These are phyloP conservation scores for Malurus alboscapulatus DNA, from an alignment of 2,113 vertebrate genomes.

Conservation along the genomic window DNA sequence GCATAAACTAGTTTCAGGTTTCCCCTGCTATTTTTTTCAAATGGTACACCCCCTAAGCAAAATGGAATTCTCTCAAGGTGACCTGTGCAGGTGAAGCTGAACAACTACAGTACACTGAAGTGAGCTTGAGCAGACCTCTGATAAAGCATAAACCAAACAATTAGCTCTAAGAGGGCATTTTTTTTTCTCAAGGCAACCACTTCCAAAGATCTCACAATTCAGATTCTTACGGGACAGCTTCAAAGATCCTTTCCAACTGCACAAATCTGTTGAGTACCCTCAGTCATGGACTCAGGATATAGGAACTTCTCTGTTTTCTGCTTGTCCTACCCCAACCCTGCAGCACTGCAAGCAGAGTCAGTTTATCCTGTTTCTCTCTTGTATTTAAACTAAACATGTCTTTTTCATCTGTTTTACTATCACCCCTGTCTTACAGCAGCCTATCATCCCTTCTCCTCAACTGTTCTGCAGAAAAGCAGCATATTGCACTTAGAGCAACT, in stretches of 20 bases:
- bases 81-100: background rate
- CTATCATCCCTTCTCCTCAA: background rate
- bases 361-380: background rate
- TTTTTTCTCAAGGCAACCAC: background rate
- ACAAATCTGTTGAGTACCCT: background rate
- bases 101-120: background rate
- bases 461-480: background rate
- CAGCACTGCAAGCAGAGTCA: background rate
- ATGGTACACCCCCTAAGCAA: background rate
- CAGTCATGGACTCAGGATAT: background rate
- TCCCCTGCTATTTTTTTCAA: background rate
- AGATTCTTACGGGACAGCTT: background rate
- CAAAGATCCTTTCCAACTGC: background rate
- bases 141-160: background rate
- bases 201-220: background rate
- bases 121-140: background rate
- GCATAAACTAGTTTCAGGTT: background rate
- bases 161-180: background rate
- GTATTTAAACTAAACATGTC: background rate
- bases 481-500: background rate
- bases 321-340: background rate
- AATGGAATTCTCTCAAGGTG: background rate
- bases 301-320: background rate
- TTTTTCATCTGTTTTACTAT: background rate
- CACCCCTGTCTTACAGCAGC: background rate